Base-by-base conservation (phyloP, 1,140 invertebrate species). In the Elysia chlorotica region DNA sequence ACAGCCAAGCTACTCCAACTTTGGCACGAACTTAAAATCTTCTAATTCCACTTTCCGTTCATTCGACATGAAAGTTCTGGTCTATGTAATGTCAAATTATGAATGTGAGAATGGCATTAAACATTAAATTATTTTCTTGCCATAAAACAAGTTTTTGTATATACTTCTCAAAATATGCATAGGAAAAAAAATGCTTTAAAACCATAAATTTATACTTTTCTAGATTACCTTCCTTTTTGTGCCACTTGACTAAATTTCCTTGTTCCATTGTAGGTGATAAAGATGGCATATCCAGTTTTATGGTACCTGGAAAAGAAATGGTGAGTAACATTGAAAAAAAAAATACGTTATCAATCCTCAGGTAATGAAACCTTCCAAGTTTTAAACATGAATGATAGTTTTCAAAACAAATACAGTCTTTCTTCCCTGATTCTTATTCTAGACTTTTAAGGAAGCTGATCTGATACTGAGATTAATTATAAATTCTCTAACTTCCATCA, bases 211-310 rank as follows among this genome's bases (percentile, higher is more conserved):
- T 23, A 28, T 17, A 10, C 56, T 59, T 6, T 30, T 25, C 62
- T 38, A n/a, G n/a, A n/a, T 28, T 78, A 82, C 88, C 89, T 87
- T 91, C 91, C 75, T 90, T 89, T 78, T 91, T 91, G 56, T 88
- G 75, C 91, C 90, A 91, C 81, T 91, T 90, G 1, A 91, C 87
- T 75, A 91, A 91, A 10, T 89, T 90, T 37, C 91, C 91, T 78
- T 91, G 89, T 41, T 86, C 86, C 91, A 91, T 91, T 28, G 91
- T 91, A 10, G 91, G 91, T 5, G 91, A 91, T 17, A 91, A 79
- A 0, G 90, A 88, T 28, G 91, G 91, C 91, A 91, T 91, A 73
- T 89, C 86, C 5, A 90, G 73, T 72, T 83, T 75, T 10, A 78
- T 81, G 61, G 81, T 77, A 59, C 73, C 84, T 84, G 68, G 30